These are phyloP conservation scores for Vireo altiloquus DNA, from an alignment of 2,113 vertebrate species.

Conservation along the genomic window DNA sequence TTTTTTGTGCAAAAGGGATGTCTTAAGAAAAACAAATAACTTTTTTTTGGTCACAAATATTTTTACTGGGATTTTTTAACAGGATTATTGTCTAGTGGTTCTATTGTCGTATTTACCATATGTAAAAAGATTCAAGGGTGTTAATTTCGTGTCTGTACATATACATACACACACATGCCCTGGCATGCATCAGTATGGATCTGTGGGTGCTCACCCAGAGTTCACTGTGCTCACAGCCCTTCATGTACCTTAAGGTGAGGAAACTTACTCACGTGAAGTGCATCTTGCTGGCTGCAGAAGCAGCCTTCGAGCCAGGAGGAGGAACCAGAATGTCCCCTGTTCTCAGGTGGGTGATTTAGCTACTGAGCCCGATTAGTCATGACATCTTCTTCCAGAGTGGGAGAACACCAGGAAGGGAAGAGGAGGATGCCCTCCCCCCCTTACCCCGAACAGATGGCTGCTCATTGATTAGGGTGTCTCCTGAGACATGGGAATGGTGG, in stretches of 20 bases:
- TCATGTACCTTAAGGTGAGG: not conserved
- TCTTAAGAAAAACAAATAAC: not conserved
- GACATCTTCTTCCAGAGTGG: not conserved
- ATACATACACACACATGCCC: rapidly evolving
- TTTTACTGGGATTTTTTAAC: not conserved
- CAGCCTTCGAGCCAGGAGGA: not conserved
- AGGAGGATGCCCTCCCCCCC: not conserved
- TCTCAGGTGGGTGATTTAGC: constrained; percentile 30
- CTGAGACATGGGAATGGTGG: not conserved
- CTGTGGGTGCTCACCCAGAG: not conserved
- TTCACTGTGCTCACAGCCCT: not conserved
- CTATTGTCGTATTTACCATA: not conserved
- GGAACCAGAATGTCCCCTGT: not conserved
- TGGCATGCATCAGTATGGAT: not conserved
- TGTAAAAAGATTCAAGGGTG: not conserved
- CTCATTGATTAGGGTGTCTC: constrained; percentile 21
- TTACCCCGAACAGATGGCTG: constrained; percentile 5
- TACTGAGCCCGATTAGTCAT: not conserved
- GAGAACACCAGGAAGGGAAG: not conserved
- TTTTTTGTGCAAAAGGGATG: not conserved
- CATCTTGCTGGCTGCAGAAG: not conserved
- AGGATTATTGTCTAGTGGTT: not conserved
- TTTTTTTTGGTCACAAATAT: not conserved
- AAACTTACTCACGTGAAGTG: not conserved
- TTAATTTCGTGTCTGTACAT: not conserved